Evolutionary conservation across 2,113 vertebrate genomes (phyloP).

Genomic region (Cervus canadensis): DNA sequence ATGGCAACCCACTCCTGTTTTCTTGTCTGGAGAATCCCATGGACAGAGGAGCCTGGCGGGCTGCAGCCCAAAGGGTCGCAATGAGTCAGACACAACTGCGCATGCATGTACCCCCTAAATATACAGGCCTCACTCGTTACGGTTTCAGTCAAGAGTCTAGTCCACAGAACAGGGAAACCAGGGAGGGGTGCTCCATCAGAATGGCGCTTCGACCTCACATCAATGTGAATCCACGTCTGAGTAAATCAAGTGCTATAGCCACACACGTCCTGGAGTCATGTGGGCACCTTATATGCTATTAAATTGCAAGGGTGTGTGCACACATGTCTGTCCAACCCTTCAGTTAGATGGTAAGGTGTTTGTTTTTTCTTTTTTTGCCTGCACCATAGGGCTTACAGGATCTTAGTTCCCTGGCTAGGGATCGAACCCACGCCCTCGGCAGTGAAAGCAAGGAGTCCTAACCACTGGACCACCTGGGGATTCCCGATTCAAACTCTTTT

Average conservation of each 20-base stretch:
- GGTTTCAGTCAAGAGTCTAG: neutral
- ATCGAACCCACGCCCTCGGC: neutral
- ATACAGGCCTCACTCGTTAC: neutral
- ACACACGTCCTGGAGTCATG: neutral
- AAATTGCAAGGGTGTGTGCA: neutral
- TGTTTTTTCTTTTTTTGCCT: neutral
- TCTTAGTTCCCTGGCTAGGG: neutral
- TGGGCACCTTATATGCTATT: neutral
- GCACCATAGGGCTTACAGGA: rapidly evolving
- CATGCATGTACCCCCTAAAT: neutral
- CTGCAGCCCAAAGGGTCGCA: neutral
- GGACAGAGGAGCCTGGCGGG: neutral
- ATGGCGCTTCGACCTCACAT: neutral
- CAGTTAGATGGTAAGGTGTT: neutral
- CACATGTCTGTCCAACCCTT: neutral
- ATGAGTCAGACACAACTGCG: neutral
- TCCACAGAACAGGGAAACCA: neutral
- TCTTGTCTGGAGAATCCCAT: neutral
- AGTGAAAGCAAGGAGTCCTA: neutral
- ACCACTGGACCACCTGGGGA: neutral
- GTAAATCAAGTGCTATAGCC: neutral
- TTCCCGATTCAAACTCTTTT: neutral
- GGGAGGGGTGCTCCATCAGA: neutral
- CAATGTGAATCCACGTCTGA: neutral
- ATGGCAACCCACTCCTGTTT: neutral